These are phyloP conservation scores for Numenius arquata DNA, from an alignment of 2,113 vertebrate species.

Conservation along the genomic window DNA sequence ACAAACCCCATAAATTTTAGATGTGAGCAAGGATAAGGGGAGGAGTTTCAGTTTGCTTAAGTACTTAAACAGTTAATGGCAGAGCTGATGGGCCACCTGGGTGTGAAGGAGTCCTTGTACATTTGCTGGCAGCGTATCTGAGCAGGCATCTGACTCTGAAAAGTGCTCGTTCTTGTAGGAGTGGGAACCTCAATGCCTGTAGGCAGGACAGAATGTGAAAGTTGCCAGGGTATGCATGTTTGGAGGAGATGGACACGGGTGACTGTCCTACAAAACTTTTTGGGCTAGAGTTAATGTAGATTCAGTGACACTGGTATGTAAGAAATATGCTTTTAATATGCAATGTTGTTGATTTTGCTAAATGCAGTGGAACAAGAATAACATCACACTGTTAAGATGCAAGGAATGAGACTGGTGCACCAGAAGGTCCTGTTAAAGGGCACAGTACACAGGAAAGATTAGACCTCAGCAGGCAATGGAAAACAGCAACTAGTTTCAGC, in stretches of 20 bases:
- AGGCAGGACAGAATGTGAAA: not conserved
- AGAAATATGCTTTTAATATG: constrained; percentile 24
- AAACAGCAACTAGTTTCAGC: not conserved
- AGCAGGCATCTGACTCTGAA: not conserved
- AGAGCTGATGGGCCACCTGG: not conserved
- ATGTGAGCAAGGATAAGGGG: not conserved
- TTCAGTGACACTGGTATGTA: not conserved
- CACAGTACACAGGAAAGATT: not conserved
- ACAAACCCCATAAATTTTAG: not conserved
- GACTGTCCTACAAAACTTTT: not conserved
- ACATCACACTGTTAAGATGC: not conserved
- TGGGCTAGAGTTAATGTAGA: not conserved
- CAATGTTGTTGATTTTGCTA: not conserved
- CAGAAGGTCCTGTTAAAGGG: not conserved
- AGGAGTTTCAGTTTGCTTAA: not conserved
- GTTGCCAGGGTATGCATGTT: accelerated
- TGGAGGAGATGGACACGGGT: not conserved
- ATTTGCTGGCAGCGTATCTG: not conserved
- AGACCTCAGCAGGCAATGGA: not conserved
- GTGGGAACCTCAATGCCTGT: not conserved
- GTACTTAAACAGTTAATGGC: not conserved
- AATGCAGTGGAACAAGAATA: not conserved
- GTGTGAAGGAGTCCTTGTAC: not conserved
- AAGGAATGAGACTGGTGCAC: not conserved
- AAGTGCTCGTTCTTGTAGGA: not conserved